Evolutionary conservation across 64 coral and sea anemone species (phyloP).

Genomic region (Orbicella faveolata): DNA sequence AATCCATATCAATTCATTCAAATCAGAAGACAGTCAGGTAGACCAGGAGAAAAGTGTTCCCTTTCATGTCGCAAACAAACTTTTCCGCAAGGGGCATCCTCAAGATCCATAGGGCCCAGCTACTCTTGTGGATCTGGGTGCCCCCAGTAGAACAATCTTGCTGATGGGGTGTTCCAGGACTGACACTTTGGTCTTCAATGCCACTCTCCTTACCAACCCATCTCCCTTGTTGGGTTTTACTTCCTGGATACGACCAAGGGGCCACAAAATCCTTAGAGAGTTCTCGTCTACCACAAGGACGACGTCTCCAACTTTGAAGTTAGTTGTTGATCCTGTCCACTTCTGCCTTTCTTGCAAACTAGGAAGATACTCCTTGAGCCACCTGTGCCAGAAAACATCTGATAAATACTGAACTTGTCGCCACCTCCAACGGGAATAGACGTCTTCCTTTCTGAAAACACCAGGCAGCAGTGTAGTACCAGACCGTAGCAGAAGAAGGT

Average conservation of each 20-base stretch:
- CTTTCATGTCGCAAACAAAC: neutral
- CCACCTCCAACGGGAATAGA: constrained; percentile 24
- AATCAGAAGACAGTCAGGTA: neutral
- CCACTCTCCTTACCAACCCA: neutral
- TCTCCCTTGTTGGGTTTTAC: neutral
- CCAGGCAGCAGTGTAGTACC: constrained; percentile 8
- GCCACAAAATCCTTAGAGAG: too few species aligned
- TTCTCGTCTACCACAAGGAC: too few species aligned
- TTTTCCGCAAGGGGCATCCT: neutral
- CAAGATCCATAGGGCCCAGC: neutral
- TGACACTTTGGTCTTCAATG: neutral
- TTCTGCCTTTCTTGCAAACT: too few species aligned
- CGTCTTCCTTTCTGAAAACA: neutral
- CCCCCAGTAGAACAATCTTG: constrained; percentile 13
- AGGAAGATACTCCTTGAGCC: neutral
- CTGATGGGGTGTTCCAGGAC: neutral
- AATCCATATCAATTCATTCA: too few species aligned
- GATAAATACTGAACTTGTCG: constrained; percentile 22
- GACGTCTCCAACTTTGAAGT: too few species aligned
- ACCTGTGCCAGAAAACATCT: constrained; percentile 19
- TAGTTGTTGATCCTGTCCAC: too few species aligned
- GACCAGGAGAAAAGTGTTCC: neutral
- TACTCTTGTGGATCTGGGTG: neutral
- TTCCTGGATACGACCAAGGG: neutral
- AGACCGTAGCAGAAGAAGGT: constrained; percentile 8